Conservation (phyloP, 1,140 invertebrate species). For the Pseudomyrmex concolor region DNA sequence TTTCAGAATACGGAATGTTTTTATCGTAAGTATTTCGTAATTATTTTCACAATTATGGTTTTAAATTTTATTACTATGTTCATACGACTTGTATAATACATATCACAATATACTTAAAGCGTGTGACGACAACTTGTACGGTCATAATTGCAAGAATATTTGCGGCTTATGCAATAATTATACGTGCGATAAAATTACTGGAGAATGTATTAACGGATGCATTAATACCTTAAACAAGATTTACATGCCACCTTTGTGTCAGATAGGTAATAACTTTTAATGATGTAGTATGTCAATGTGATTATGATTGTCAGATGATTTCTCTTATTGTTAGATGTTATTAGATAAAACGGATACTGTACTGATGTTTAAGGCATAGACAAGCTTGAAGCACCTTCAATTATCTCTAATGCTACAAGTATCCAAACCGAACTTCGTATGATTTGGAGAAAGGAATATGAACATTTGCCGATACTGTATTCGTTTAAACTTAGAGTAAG, state of each 20-base stretch:
- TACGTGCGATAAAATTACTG: conserved; percentile 54
- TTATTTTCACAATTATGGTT: too few species aligned
- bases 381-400: not conserved
- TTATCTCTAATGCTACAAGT: conserved; percentile 45
- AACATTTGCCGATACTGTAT: not conserved
- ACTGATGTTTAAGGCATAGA: conserved; percentile 21
- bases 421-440: not conserved
- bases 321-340: not conserved
- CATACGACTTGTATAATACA: not conserved
- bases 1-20: conserved; percentile 23
- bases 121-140: conserved; percentile 31
- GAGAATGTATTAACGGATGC: conserved; percentile 50
- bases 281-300: not conserved
- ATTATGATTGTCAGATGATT: not conserved
- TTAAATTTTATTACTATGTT: not conserved
- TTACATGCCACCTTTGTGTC: conserved; percentile 63
- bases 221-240: not conserved
- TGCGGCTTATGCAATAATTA: conserved; percentile 39
- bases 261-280: conserved; percentile 52
- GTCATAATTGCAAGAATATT: conserved; percentile 44
- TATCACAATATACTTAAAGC: conserved; percentile 32
- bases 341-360: not conserved
- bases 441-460: conserved; percentile 30
- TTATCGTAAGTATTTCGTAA: conserved; percentile 21
- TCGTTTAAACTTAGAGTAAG: conserved; percentile 20